Conservation (phyloP, 2,113 vertebrate genomes). For the Notothenia rossii region DNA sequence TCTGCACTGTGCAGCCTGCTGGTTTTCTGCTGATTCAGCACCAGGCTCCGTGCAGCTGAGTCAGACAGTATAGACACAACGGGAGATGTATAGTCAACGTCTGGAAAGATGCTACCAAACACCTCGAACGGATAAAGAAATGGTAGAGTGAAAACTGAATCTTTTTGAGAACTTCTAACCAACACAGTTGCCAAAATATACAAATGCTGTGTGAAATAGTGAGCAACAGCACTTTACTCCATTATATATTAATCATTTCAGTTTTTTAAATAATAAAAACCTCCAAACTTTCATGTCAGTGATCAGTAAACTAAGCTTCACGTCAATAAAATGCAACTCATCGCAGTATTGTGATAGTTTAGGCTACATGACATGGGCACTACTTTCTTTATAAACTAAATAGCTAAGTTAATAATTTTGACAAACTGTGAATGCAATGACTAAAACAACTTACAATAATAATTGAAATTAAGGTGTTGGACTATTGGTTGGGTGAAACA, state of each 20-base stretch:
- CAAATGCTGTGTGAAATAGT: background rate
- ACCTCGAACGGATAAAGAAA: background rate
- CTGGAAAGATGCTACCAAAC: background rate
- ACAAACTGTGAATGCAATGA: background rate
- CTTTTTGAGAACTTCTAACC: background rate
- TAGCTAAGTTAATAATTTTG: background rate
- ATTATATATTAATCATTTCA: too few species aligned
- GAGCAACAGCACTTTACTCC: too few species aligned
- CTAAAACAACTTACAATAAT: too few species aligned
- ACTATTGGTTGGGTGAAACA: background rate
- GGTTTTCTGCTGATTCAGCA: slow-evolving; percentile 56
- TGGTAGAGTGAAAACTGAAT: background rate
- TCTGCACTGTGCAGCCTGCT: slow-evolving; percentile 10
- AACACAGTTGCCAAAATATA: background rate
- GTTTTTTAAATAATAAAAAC: background rate
- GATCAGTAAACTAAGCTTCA: too few species aligned
- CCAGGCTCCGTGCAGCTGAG: slow-evolving; percentile 16
- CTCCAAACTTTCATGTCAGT: background rate
- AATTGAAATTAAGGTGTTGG: too few species aligned
- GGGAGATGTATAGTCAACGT: slow-evolving; percentile 10
- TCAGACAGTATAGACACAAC: slow-evolving; percentile 10
- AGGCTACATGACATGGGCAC: background rate
- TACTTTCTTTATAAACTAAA: background rate
- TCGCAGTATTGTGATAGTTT: background rate
- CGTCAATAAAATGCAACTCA: background rate